phyloP scores from a whole-genome alignment of 2,888 invertebrate genomes.

The Spisula solida region DNA sequence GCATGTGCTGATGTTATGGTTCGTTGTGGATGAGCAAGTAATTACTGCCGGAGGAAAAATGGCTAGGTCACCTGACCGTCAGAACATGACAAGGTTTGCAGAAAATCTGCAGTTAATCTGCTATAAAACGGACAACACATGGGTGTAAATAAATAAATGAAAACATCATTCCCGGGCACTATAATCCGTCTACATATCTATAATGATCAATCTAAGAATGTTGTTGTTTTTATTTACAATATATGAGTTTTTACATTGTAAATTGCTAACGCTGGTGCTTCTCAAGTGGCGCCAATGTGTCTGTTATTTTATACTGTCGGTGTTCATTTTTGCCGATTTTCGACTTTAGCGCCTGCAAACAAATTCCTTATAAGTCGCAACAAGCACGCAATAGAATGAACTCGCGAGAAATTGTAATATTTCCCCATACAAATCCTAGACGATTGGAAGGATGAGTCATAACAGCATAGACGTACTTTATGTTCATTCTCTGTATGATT shows the following conservation, averaged over 20 bases:
- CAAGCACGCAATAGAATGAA: constrained; percentile 16
- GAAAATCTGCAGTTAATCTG: background rate
- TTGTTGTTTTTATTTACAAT: constrained; percentile 19
- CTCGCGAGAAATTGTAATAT: constrained; percentile 5
- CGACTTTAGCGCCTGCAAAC: constrained; percentile 20
- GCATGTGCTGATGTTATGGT: no score
- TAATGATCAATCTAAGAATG: background rate
- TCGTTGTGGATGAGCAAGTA: no score
- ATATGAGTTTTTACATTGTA: background rate
- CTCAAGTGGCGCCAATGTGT: background rate
- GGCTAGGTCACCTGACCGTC: background rate
- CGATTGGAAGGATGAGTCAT: constrained; percentile 15
- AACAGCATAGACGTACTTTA: constrained; percentile 23
- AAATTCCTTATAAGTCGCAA: constrained; percentile 24
- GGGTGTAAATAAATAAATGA: background rate
- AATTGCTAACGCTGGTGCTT: background rate
- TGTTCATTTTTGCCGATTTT: constrained; percentile 22
- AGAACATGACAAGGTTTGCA: background rate
- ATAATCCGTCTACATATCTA: background rate
- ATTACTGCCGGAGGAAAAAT: no score
- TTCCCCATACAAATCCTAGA: constrained; percentile 5
- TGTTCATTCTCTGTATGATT: constrained; percentile 34
- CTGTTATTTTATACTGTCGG: background rate
- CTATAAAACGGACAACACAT: background rate
- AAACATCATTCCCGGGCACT: constrained; percentile 1